Conservation (phyloP, 2,797 vertebrate genomes). For the Spatula clypeata region DNA sequence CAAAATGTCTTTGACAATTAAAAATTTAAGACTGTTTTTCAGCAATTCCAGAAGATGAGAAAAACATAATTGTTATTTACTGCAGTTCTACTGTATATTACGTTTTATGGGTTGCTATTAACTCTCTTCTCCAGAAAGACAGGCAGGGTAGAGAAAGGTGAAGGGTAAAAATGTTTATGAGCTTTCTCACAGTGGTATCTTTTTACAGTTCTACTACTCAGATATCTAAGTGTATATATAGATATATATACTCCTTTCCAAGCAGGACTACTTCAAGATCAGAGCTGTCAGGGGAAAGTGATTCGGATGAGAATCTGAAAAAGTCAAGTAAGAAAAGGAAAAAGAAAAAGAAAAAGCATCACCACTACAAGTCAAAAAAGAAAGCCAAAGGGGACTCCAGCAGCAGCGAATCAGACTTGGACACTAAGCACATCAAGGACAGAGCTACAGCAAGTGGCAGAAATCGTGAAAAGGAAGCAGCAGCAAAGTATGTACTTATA, state of each 20-base stretch:
- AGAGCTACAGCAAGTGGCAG: conserved; percentile 20
- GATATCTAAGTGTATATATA: not conserved
- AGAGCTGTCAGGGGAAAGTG: conserved; percentile 73
- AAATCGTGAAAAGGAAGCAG: conserved; percentile 68
- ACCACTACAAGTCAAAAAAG: conserved; percentile 83
- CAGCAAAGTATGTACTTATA: conserved; percentile 70
- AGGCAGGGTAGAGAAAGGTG: not conserved
- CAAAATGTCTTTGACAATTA: not conserved
- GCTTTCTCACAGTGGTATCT: not conserved
- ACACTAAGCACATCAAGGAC: conserved; percentile 57
- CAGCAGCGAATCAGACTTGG: conserved; percentile 82
- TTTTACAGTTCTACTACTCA: not conserved
- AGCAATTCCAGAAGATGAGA: not conserved
- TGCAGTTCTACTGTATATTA: not conserved
- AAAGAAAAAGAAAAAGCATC: conserved; percentile 89
- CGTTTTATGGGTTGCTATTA: not conserved
- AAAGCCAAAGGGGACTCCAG: conserved; percentile 71
- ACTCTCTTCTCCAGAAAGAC: not conserved
- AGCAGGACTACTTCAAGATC: conserved; percentile 73
- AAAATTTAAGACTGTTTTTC: not conserved
- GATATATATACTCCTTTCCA: not conserved
- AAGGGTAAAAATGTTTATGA: not conserved
- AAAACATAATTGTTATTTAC: not conserved
- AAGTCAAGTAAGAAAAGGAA: conserved; percentile 83
- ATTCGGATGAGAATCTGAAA: conserved; percentile 36